phyloP scores from a whole-genome alignment of 2,888 invertebrate species.

The Thera obeliscata region DNA sequence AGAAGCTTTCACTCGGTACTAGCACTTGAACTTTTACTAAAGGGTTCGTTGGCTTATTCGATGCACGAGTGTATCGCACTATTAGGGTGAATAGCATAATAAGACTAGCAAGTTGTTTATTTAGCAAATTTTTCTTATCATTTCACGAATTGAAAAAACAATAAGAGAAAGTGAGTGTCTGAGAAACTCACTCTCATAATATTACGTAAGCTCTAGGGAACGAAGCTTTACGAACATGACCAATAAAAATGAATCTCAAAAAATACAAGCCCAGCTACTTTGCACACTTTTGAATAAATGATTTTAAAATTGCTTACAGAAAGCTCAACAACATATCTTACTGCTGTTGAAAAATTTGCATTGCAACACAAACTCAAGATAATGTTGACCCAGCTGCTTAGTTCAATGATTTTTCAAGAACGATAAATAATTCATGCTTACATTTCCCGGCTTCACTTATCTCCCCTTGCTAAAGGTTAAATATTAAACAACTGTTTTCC shows the following conservation, averaged over 20 bases:
- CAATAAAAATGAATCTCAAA: neutral
- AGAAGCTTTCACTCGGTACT: neutral
- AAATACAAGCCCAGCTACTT: neutral
- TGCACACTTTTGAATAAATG: constrained; percentile 1
- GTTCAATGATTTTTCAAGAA: constrained; percentile 34
- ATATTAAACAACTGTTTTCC: constrained; percentile 17
- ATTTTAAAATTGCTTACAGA: constrained; percentile 3
- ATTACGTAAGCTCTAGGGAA: constrained; percentile 49
- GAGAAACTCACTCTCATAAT: constrained; percentile 36
- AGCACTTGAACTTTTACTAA: neutral
- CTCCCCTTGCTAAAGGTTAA: constrained; percentile 46
- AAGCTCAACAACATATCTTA: neutral
- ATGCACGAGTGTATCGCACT: no score
- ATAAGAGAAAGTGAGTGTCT: constrained; percentile 45
- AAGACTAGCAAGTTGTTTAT: no score
- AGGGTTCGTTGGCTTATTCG: neutral
- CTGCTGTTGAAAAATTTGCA: constrained; percentile 10
- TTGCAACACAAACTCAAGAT: constrained; percentile 5
- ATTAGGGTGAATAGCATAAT: neutral
- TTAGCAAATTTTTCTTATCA: neutral
- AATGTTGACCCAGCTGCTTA: constrained; percentile 15
- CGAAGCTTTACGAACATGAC: neutral
- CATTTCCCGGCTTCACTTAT: constrained; percentile 39
- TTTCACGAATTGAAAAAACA: constrained; percentile 56
- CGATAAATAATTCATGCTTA: constrained; percentile 51